phyloP scores from a whole-genome alignment of 2,888 invertebrate species.

The Atherix ibis region DNA sequence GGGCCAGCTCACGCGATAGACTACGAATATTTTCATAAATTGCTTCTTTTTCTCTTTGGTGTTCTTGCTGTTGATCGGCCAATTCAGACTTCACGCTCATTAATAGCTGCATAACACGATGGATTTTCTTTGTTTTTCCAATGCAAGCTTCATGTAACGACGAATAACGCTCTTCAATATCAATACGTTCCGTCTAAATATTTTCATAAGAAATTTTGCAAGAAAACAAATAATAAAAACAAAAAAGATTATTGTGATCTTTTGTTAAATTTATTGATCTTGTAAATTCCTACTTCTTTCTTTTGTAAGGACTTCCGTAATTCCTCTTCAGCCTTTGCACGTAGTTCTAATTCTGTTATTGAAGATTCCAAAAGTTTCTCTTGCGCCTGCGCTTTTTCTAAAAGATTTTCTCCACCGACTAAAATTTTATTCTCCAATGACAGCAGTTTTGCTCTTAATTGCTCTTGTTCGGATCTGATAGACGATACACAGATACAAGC shows the following conservation, averaged over 20 bases:
- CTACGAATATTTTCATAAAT: conserved; percentile 85
- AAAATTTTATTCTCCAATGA: conserved; percentile 90
- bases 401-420: conserved; percentile 92
- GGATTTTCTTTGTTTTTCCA: conserved; percentile 83
- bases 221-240: conserved; percentile 4
- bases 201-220: conserved; percentile 11
- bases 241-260: too few relatives aligned
- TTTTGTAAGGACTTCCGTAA: conserved; percentile 68
- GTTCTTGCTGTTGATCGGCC: conserved; percentile 79
- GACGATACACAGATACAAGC: background rate
- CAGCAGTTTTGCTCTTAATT: conserved; percentile 67
- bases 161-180: conserved; percentile 89
- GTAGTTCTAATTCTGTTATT: conserved; percentile 61
- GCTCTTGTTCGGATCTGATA: conserved; percentile 50
- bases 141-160: conserved; percentile 88
- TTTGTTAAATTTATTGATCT: too few relatives aligned
- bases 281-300: conserved; percentile 63
- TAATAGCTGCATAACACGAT: conserved; percentile 72
- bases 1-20: conserved; percentile 73
- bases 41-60: conserved; percentile 93
- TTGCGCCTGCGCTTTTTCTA: conserved; percentile 93
- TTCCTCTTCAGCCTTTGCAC: conserved; percentile 63
- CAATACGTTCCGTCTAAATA: conserved; percentile 64
- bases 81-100: conserved; percentile 74
- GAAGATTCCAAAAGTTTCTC: conserved; percentile 77